Conservation (phyloP, 2,888 invertebrate genomes). For the Sarcophaga variegata region DNA sequence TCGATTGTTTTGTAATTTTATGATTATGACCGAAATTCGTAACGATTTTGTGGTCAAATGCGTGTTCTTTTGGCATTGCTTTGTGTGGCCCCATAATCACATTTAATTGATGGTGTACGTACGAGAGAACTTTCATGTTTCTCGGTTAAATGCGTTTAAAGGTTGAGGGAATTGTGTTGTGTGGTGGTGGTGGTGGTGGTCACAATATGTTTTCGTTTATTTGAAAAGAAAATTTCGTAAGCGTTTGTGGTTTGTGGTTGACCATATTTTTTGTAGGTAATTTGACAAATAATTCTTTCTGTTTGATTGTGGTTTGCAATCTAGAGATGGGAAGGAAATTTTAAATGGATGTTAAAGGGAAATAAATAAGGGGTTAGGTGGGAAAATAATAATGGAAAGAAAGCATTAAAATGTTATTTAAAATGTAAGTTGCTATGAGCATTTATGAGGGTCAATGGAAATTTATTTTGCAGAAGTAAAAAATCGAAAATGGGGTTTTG, state of each 20-base stretch:
- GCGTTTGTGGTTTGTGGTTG: background rate
- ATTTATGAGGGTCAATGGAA: too few relatives aligned
- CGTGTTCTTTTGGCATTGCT: background rate
- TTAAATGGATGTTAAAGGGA: too few relatives aligned
- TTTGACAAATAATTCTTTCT: background rate
- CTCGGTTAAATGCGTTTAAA: too few relatives aligned
- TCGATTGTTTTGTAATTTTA: constrained; percentile 7
- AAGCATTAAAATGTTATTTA: too few relatives aligned
- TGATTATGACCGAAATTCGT: constrained; percentile 10
- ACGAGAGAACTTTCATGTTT: too few relatives aligned
- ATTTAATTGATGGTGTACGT: background rate
- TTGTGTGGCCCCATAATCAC: background rate
- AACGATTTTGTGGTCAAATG: background rate
- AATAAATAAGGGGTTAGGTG: too few relatives aligned
- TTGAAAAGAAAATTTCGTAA: background rate
- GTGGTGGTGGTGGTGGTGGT: too few relatives aligned
- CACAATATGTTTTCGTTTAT: background rate
- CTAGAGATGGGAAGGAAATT: background rate
- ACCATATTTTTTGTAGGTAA: background rate
- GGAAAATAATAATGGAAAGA: too few relatives aligned
- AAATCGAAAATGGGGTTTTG: too few relatives aligned
- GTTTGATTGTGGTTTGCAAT: background rate
- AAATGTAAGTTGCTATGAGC: too few relatives aligned
- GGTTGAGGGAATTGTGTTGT: too few relatives aligned
- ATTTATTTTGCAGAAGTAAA: too few relatives aligned